phyloP scores from a whole-genome alignment of 2,113 vertebrate species.

The Hemichromis elongatus region DNA sequence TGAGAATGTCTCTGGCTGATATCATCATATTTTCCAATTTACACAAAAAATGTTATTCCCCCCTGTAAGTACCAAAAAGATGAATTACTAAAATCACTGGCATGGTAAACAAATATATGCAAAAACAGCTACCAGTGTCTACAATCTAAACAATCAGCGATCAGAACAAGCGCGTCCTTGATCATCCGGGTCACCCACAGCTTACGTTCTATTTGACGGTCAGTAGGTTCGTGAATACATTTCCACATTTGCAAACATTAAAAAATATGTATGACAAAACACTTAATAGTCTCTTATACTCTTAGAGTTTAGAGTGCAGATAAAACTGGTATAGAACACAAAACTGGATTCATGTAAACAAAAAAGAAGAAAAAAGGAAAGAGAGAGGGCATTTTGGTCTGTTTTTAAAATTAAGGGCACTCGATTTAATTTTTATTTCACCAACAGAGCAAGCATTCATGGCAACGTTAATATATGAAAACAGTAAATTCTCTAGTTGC shows the following conservation, averaged over 20 bases:
- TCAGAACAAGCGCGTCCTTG: not conserved
- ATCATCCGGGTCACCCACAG: not conserved
- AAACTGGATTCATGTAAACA: not conserved
- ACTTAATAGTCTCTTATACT: not conserved
- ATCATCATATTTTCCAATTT: not conserved
- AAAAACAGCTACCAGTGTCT: not conserved
- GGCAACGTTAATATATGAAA: not conserved
- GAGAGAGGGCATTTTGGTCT: not conserved
- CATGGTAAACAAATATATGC: not conserved
- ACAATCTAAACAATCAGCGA: not conserved
- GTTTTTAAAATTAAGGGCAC: not conserved
- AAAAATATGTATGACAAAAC: not conserved
- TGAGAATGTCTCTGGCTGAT: not conserved
- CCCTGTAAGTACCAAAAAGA: not conserved
- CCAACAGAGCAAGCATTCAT: not conserved
- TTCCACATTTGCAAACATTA: not conserved
- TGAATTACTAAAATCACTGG: not conserved
- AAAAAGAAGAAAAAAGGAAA: not conserved
- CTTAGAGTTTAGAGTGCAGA: not conserved
- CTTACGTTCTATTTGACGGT: not conserved
- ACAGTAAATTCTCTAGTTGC: not conserved
- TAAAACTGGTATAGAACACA: not conserved
- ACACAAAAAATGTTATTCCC: not conserved
- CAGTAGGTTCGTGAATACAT: not conserved
- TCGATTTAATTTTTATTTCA: conserved; percentile 4